Evolutionary conservation across 2,888 invertebrate species (phyloP).

Genomic region (Heteromyza rotundicornis): DNA sequence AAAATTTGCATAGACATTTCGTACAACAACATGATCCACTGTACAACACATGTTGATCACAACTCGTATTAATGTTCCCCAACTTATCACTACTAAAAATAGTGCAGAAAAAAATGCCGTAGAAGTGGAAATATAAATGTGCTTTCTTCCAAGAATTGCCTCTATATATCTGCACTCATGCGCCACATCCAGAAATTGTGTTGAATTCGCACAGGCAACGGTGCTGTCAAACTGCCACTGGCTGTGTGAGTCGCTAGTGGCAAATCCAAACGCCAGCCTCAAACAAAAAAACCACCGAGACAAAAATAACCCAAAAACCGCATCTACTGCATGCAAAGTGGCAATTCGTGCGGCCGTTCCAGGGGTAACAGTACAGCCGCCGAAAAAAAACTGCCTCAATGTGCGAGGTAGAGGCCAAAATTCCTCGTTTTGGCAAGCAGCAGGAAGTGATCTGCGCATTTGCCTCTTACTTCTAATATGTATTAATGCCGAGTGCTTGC

Average conservation of each 20-base stretch:
- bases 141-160: not conserved
- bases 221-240: not conserved
- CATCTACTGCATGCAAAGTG: not conserved
- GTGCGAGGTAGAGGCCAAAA: no score
- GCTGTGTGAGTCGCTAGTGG: not conserved
- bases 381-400: no score
- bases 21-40: not conserved
- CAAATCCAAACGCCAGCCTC: no score
- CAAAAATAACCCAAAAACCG: not conserved
- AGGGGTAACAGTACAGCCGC: not conserved
- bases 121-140: no score
- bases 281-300: not conserved
- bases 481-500: not conserved
- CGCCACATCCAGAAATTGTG: no score
- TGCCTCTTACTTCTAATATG: no score
- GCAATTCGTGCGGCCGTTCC: not conserved
- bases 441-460: conserved; percentile 2
- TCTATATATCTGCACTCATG: not conserved
- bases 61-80: not conserved
- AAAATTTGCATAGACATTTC: no score
- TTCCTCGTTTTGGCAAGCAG: no score
- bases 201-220: not conserved
- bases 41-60: not conserved
- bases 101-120: not conserved
- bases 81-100: not conserved